A percentile compares a stretch with the other conserved stretches of the same genome.
These are phyloP conservation scores for Diprion similis DNA, from an alignment of 1,140 invertebrate species.

Conservation along the genomic window DNA sequence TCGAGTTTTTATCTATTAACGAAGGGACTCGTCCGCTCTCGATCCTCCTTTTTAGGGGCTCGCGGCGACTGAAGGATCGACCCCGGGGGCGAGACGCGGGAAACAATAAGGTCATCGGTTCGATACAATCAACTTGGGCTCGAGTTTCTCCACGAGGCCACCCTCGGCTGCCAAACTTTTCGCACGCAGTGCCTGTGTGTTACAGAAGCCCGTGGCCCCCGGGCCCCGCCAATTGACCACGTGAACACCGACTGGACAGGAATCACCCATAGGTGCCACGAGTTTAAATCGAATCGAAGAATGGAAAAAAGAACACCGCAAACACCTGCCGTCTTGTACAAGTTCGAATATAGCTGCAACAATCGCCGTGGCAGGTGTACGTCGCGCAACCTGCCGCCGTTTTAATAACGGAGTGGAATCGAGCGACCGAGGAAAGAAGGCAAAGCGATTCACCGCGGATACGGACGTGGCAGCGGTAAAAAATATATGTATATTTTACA, in stretches of 20 bases:
- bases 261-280: not conserved
- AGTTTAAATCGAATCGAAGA: not conserved
- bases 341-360: too few species aligned
- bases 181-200: not conserved
- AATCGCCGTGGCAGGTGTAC: too few species aligned
- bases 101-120: conserved; percentile 4
- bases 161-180: not conserved
- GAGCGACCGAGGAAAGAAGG: too few species aligned
- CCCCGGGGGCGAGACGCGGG: not conserved
- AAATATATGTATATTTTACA: too few species aligned
- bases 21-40: not conserved
- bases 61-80: not conserved
- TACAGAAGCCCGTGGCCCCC: not conserved
- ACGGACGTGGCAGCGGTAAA: too few species aligned
- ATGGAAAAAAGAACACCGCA: not conserved
- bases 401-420: too few species aligned
- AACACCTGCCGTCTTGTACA: not conserved
- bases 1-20: conserved; percentile 2
- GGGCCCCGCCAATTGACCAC: not conserved
- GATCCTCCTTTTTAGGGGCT: not conserved
- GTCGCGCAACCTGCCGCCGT: too few species aligned
- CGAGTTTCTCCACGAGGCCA: not conserved
- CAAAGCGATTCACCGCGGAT: too few species aligned
- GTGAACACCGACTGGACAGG: not conserved
- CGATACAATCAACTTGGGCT: conserved; percentile 4